A percentile compares a stretch with the other conserved stretches of the same genome.
Conservation (phyloP, 2,113 vertebrate genomes). For the Solea solea region DNA sequence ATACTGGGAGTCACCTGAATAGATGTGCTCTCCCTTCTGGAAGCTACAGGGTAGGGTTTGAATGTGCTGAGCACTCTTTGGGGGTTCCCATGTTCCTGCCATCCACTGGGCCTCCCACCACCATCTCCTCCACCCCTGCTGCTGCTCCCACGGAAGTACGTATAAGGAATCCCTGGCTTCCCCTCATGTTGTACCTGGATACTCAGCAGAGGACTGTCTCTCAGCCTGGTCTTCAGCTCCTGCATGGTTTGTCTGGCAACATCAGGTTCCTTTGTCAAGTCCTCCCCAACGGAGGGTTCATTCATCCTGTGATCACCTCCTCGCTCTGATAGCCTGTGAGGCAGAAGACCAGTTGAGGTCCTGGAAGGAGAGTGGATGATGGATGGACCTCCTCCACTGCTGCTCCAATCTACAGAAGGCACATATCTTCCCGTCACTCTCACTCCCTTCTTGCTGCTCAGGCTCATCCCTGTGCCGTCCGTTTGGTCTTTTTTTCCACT, state of each 20-base stretch:
- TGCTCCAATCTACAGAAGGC: conserved; percentile 72
- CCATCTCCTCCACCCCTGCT: background rate
- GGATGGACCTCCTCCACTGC: conserved; percentile 64
- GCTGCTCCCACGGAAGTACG: conserved; percentile 54
- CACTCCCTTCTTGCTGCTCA: conserved; percentile 81
- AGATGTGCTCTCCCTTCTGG: conserved; percentile 65
- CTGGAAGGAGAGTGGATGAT: conserved; percentile 52
- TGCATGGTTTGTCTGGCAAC: conserved; percentile 81
- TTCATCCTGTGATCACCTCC: conserved; percentile 35
- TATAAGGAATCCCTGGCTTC: conserved; percentile 37
- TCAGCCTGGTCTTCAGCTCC: conserved; percentile 83
- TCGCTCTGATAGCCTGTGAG: conserved; percentile 37
- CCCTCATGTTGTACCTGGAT: conserved; percentile 45
- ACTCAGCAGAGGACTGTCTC: conserved; percentile 68
- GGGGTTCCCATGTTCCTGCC: conserved; percentile 62
- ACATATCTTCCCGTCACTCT: conserved; percentile 70
- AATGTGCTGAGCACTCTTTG: conserved; percentile 75
- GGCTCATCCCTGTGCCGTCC: conserved; percentile 83
- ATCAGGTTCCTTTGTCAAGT: conserved; percentile 35
- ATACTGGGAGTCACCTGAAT: conserved; percentile 57
- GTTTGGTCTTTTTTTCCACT: conserved; percentile 81
- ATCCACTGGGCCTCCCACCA: conserved; percentile 47
- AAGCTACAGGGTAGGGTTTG: conserved; percentile 72
- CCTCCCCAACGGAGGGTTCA: background rate
- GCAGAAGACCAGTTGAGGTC: conserved; percentile 53